Base-by-base conservation (phyloP, 2,888 invertebrate genomes). In the Molorchus minor region DNA sequence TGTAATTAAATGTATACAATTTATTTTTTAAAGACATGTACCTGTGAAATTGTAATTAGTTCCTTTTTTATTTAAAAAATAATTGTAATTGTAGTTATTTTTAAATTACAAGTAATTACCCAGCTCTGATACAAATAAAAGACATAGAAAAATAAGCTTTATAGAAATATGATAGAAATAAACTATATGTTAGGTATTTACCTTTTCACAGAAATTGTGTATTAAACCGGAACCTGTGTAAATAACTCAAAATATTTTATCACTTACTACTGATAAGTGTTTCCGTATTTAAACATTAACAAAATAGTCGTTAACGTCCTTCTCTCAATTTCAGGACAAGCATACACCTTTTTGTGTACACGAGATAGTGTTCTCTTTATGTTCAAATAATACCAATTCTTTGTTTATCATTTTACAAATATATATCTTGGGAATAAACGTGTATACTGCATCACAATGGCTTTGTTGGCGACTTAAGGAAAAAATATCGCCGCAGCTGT, bases 371-470 rank as follows among this genome's bases (percentile, higher is more conserved):
- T 64, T 61, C 65, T 64, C 68, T 74, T 74, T 72, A 69, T 72
- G 63, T 67, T 69, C 67, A 65, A 67, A 72, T 71, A 70, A 71
- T 71, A 70, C 64, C 69, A 70, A 71, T 70, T 70, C 70, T 72
- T 58, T 58, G 65, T 72, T 75, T 75, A 74, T 74, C 74, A 65
- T 63, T 71, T 59, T 65, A 67, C 70, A 76, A 75, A 76, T 71
- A 75, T 60, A 64, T 64, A 62, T 57, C 70, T 68, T 71, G 70
- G 64, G 71, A 71, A 71, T 65, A 56, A 63, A 65, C n/a, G n/a
- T 36, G 59, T 49, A 56, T 44, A 29, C 29, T 46, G 16, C 29
- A 13, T 19, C 55, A 38, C 52, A 52, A 52, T 41, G 41, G 30
- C 7, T 36, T 46, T 44, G 38, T 38, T 46, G 10, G 45, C 12